These are phyloP conservation scores for Callipepla californica DNA, from an alignment of 2,113 vertebrate genomes.

Conservation along the genomic window DNA sequence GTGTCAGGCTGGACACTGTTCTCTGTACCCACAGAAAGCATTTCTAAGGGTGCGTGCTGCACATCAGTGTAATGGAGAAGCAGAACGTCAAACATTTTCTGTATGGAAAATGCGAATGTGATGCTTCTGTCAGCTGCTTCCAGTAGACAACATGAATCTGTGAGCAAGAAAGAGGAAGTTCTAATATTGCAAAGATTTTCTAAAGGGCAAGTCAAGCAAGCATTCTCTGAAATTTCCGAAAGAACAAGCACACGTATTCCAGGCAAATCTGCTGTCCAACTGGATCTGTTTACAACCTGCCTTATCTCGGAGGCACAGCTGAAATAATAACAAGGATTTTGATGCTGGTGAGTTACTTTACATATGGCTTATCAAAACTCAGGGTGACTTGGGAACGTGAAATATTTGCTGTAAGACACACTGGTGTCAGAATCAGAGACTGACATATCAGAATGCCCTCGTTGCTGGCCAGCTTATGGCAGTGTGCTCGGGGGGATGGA, in stretches of 20 bases:
- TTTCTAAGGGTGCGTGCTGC: neutral
- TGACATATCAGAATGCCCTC: neutral
- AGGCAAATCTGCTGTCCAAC: slow-evolving; percentile 48
- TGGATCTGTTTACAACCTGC: slow-evolving; percentile 70
- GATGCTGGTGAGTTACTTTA: slow-evolving; percentile 24
- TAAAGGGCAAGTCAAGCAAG: slow-evolving; percentile 72
- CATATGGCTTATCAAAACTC: slow-evolving; percentile 49
- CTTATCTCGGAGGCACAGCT: slow-evolving; percentile 70
- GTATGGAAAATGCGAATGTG: neutral
- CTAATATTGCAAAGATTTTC: slow-evolving; percentile 57
- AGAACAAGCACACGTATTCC: slow-evolving; percentile 46
- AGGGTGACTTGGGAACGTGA: slow-evolving; percentile 23
- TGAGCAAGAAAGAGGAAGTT: slow-evolving; percentile 5
- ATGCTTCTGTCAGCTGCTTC: slow-evolving; percentile 52
- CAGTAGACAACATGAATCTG: neutral
- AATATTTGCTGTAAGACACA: neutral
- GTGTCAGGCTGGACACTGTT: neutral
- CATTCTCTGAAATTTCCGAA: neutral
- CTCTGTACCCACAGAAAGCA: neutral
- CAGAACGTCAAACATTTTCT: neutral
- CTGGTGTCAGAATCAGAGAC: neutral
- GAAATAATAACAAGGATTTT: slow-evolving; percentile 64
- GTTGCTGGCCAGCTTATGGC: neutral
- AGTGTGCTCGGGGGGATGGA: neutral
- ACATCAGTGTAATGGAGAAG: slow-evolving; percentile 21